These are phyloP conservation scores for Archips crataeganus DNA, from an alignment of 2,888 invertebrate species.

Conservation along the genomic window DNA sequence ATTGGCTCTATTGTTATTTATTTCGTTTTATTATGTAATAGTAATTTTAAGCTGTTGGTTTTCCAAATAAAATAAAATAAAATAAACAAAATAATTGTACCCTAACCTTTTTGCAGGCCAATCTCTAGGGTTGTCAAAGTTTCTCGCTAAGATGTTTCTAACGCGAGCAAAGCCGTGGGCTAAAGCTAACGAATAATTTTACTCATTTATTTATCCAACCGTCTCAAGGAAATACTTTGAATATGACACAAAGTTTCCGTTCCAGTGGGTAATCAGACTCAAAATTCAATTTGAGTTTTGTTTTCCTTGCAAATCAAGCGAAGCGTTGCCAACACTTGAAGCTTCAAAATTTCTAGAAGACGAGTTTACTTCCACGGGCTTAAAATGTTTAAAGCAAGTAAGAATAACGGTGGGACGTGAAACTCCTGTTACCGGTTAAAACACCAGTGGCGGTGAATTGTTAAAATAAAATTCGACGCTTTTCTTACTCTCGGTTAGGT, in stretches of 20 bases:
- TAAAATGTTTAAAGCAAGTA: conserved; percentile 20
- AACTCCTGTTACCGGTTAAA: conserved; percentile 52
- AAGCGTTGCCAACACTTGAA: conserved; percentile 10
- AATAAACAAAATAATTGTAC: too few relatives aligned
- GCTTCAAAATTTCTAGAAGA: neutral
- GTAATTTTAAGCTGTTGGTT: too few relatives aligned
- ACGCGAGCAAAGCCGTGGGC: too few relatives aligned
- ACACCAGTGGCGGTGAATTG: conserved; percentile 55
- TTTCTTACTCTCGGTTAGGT: conserved; percentile 41
- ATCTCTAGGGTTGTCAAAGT: too few relatives aligned
- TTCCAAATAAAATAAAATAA: too few relatives aligned
- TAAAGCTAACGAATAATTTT: neutral
- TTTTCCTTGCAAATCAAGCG: conserved; percentile 14
- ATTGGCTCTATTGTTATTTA: too few relatives aligned
- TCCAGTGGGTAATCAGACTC: neutral
- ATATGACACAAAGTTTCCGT: neutral
- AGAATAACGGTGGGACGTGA: conserved; percentile 43
- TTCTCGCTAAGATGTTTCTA: too few relatives aligned
- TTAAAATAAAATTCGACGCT: conserved; percentile 55
- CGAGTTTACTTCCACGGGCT: neutral
- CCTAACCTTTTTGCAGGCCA: too few relatives aligned
- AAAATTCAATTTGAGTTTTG: conserved; percentile 16
- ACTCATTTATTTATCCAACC: neutral
- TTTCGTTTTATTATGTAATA: too few relatives aligned
- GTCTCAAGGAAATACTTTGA: neutral